Percentiles rank a stretch among this genome's conserved stretches.
Conservation (phyloP, 2,113 vertebrate species). For the Cebus imitator region DNA sequence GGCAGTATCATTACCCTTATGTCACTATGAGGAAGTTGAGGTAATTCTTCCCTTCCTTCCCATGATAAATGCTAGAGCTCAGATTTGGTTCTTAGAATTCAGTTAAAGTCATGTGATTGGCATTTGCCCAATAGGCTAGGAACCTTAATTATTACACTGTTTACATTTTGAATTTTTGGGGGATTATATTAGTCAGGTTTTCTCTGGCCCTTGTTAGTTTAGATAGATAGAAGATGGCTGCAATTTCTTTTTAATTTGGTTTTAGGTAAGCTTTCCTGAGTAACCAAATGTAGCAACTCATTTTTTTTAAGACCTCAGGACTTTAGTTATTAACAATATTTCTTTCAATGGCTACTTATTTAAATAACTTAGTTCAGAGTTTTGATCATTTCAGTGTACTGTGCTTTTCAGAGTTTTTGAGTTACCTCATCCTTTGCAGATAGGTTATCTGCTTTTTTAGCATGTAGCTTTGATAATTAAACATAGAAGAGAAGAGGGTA, state of each 20-base stretch:
- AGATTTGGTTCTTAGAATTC: neutral
- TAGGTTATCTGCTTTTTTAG: neutral
- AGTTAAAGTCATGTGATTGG: neutral
- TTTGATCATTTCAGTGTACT: neutral
- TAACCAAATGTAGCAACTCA: neutral
- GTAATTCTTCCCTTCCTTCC: neutral
- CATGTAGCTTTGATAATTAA: neutral
- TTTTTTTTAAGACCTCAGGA: neutral
- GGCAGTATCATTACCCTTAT: neutral
- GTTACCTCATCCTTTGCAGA: neutral
- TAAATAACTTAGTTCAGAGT: neutral
- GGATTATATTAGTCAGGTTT: neutral
- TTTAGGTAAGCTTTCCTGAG: neutral
- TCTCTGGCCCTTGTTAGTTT: neutral
- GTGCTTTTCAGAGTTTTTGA: neutral
- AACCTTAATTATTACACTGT: neutral
- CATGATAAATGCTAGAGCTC: neutral
- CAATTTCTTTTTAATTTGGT: constrained; percentile 1
- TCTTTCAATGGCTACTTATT: neutral
- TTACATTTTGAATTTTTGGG: neutral
- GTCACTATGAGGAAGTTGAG: neutral
- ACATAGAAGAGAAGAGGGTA: neutral
- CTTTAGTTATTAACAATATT: neutral
- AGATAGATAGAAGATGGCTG: neutral
- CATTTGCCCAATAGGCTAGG: neutral